Evolutionary conservation across 2,888 invertebrate genomes (phyloP), one percentile per base, ranked within the genome.

Genomic region (Ecdyonurus torrentis): DNA sequence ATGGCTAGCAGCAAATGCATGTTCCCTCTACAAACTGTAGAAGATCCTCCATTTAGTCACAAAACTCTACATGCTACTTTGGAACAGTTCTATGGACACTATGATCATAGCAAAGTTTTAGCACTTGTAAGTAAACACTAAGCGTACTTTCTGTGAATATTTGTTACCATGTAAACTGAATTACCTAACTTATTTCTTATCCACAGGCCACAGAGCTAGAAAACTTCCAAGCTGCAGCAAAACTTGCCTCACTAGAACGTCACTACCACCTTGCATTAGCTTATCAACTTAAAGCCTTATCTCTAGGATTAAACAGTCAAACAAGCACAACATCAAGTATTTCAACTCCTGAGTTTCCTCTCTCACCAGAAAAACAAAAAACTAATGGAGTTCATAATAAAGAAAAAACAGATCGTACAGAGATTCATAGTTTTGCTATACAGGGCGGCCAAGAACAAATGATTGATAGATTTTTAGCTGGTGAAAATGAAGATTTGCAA

Each of bases 181-280:
- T n/a, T n/a, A n/a, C n/a, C n/a, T n/a, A n/a, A n/a, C n/a, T 50
- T 50, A n/a, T 37, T 65, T 63, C 25, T 63, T 66, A 61, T 63
- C 68, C 68, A 2, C 68, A 78, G 76, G 75, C 77, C 64, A 61
- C 74, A 2, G 73, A 75, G 64, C 67, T 75, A 55, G 73, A 73
- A 61, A 77, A 78, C 66, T 74, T 74, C 67, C 76, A 77, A 69
- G 78, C 76, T 7, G 75, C 76, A 25, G 74, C 78, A 1, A 76
- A 78, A 67, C 67, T 79, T 24, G 74, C 76, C 23, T 69, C 75
- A 19, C 68, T 79, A 60, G 75, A 76, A 23, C 72, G 74, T 55
- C 74, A 76, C 64, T 73, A 75, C 64, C 71, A 73, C 22, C 71
- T 72, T 18, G 75, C 77, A 10, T 69, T 78, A 20, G 70, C 69